Evolutionary conservation across 2,113 vertebrate genomes (phyloP).

Genomic region (Gobius niger): DNA sequence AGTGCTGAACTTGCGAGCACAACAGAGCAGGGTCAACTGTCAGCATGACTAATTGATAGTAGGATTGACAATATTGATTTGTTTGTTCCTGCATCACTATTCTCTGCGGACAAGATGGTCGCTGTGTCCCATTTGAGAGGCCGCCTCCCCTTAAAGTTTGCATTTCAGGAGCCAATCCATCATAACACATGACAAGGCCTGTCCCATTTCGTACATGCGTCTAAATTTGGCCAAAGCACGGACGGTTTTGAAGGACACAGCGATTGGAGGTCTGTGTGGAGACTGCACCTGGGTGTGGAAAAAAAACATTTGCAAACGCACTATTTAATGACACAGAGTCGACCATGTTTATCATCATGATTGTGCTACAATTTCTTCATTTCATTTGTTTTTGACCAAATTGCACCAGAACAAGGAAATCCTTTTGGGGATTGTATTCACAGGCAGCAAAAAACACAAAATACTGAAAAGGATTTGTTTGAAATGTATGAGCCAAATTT

Average conservation of each 20-base stretch:
- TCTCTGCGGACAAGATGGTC: constrained; percentile 6
- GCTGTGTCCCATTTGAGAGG: constrained; percentile 10
- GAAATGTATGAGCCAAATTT: neutral
- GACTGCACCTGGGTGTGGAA: neutral
- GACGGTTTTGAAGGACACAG: constrained; percentile 4
- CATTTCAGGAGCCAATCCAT: constrained; percentile 35
- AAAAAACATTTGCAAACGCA: neutral
- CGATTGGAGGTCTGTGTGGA: constrained; percentile 2
- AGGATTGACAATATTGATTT: constrained; percentile 40
- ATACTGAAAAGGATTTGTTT: neutral
- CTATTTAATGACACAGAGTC: neutral
- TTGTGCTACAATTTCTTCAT: neutral
- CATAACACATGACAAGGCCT: neutral
- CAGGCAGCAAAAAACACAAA: neutral
- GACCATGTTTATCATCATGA: neutral
- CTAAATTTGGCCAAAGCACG: neutral
- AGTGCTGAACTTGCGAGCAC: constrained; percentile 20
- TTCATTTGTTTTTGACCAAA: neutral
- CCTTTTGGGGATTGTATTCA: neutral
- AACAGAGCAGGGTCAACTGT: constrained; percentile 32
- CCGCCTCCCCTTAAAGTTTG: neutral
- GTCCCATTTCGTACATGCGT: constrained; percentile 17
- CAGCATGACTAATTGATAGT: constrained; percentile 45
- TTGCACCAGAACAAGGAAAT: neutral
- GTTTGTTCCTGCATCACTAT: constrained; percentile 27